Evolutionary conservation across 92 coral and sea anemone species (phyloP).

Genomic region (Actinostola sp.): DNA sequence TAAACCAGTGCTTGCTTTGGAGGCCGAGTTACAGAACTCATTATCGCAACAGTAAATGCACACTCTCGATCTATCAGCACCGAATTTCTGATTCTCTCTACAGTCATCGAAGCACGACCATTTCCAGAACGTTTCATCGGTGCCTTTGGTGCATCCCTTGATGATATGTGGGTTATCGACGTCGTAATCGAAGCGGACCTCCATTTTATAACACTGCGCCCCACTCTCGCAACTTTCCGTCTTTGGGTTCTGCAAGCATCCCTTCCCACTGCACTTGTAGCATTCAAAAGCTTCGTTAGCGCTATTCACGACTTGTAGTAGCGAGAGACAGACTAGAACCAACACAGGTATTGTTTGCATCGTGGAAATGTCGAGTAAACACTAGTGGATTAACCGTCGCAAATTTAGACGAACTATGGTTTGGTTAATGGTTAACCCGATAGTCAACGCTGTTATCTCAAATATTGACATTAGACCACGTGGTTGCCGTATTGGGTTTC

Average conservation of each 20-base stretch:
- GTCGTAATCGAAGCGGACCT: constrained; percentile 28
- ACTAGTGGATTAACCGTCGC: not conserved
- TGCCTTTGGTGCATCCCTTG: constrained; percentile 60
- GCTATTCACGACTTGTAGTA: not conserved
- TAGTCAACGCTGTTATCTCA: not conserved
- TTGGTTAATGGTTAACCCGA: constrained; percentile 27
- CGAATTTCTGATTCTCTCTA: constrained; percentile 37
- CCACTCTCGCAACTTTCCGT: constrained; percentile 21
- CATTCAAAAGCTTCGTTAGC: constrained; percentile 31
- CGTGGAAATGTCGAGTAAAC: not conserved
- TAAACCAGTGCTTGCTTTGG: constrained; percentile 6
- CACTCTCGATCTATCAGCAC: constrained; percentile 21
- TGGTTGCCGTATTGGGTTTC: constrained; percentile 13
- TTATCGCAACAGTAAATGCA: constrained; percentile 50
- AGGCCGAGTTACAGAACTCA: constrained; percentile 28
- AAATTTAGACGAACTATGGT: not conserved
- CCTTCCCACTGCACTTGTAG: constrained; percentile 27
- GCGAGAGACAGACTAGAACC: not conserved
- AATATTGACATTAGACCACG: constrained; percentile 31
- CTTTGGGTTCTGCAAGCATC: constrained; percentile 7
- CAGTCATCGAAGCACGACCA: constrained; percentile 49
- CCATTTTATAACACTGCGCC: constrained; percentile 42
- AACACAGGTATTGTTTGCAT: constrained; percentile 15
- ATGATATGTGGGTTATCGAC: constrained; percentile 44
- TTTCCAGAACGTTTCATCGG: constrained; percentile 52